A percentile compares a stretch with the other conserved stretches of the same genome.
Conservation (phyloP, 2,113 vertebrate genomes). For the Indri indri region DNA sequence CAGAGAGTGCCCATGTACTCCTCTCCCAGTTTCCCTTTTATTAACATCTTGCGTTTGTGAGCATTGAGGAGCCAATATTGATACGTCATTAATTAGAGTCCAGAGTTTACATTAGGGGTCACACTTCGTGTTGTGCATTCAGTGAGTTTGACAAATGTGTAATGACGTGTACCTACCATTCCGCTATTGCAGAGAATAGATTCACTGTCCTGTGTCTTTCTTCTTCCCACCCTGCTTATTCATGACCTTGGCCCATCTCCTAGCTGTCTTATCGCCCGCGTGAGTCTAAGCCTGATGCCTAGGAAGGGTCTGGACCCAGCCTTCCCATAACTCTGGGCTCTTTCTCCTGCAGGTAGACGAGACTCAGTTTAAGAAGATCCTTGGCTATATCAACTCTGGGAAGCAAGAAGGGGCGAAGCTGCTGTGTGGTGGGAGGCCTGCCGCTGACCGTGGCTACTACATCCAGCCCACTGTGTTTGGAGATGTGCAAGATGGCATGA, state of each 20-base stretch:
- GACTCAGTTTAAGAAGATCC: conserved; percentile 95
- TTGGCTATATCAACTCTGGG: conserved; percentile 93
- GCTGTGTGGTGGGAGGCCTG: conserved; percentile 92
- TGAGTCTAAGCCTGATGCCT: background rate
- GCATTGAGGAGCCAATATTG: background rate
- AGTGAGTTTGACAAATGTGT: background rate
- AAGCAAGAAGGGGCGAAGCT: conserved; percentile 95
- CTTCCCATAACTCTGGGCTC: background rate
- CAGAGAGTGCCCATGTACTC: background rate
- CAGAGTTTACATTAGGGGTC: background rate
- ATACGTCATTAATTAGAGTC: background rate
- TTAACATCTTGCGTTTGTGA: background rate
- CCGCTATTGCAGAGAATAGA: background rate
- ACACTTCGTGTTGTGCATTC: background rate
- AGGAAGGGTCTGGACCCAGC: background rate
- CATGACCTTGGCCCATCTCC: background rate
- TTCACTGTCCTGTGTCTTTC: background rate
- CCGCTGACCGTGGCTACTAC: conserved; percentile 95
- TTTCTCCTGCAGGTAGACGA: conserved; percentile 89
- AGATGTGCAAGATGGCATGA: conserved; percentile 95
- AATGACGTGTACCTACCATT: background rate
- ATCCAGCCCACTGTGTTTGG: conserved; percentile 97
- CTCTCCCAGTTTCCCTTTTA: background rate
- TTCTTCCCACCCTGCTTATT: background rate
- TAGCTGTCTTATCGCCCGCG: background rate